These are phyloP conservation scores for Geotrupes spiniger DNA, from an alignment of 2,888 invertebrate species.

Conservation along the genomic window DNA sequence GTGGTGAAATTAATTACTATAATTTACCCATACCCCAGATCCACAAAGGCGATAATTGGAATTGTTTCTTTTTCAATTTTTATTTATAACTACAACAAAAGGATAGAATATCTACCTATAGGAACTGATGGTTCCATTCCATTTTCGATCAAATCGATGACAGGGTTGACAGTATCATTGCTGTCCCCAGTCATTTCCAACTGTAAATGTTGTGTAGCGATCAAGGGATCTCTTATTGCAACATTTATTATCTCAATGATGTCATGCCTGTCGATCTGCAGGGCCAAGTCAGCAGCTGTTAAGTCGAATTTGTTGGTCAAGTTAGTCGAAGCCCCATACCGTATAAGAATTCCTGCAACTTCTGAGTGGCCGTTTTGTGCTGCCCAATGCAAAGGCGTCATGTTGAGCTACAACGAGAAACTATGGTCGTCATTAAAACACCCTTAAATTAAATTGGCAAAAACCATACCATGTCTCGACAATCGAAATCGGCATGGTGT, in stretches of 20 bases:
- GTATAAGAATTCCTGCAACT: slow-evolving; percentile 67
- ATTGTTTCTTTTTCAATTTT: no score
- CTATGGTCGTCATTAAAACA: not conserved
- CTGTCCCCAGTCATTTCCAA: slow-evolving; percentile 26
- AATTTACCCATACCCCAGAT: not conserved
- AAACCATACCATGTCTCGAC: slow-evolving; percentile 69
- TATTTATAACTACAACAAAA: no score
- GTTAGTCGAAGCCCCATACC: slow-evolving; percentile 69
- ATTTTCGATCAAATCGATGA: slow-evolving; percentile 16
- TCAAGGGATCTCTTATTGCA: slow-evolving; percentile 32
- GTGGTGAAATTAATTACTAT: no score
- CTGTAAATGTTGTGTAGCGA: slow-evolving; percentile 31
- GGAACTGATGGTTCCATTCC: slow-evolving; percentile 25
- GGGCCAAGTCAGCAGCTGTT: slow-evolving; percentile 65
- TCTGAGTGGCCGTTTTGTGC: slow-evolving; percentile 74
- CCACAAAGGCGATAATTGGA: not conserved
- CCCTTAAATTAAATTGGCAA: not conserved
- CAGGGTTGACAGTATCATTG: slow-evolving; percentile 20
- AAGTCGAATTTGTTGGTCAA: slow-evolving; percentile 71
- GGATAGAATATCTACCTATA: no score
- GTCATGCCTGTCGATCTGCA: slow-evolving; percentile 62
- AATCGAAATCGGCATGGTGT: slow-evolving; percentile 70
- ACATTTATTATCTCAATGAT: slow-evolving; percentile 57
- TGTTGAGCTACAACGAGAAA: slow-evolving; percentile 60
- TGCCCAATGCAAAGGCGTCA: slow-evolving; percentile 96